These are phyloP conservation scores for Sebastiscus albofasciatus DNA, from an alignment of 2,797 vertebrate genomes.

Conservation along the genomic window DNA sequence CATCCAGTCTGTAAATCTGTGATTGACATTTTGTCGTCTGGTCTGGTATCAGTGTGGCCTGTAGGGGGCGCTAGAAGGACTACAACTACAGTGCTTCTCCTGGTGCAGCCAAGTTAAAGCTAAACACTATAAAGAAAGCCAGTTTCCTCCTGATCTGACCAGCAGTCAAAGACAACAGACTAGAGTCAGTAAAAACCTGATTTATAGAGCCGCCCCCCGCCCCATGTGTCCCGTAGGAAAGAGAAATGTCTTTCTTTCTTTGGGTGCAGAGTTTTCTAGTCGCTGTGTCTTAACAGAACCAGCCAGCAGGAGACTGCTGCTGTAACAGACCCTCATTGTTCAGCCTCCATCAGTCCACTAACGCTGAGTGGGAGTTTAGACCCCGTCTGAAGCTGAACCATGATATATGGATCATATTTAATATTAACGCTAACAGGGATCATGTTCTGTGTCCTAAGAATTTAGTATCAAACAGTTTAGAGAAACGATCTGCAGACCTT, in stretches of 20 bases:
- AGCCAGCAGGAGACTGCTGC: slow-evolving; percentile 6
- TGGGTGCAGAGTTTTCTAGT: not conserved
- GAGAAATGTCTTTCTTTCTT: not conserved
- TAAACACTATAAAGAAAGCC: not conserved
- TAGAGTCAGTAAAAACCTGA: not conserved
- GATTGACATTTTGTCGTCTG: not conserved
- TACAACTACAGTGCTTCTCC: not conserved
- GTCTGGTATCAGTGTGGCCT: too few relatives aligned
- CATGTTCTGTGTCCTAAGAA: not conserved
- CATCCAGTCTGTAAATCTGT: not conserved
- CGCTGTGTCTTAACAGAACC: not conserved
- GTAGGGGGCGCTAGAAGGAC: not conserved
- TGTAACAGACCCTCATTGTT: slow-evolving; percentile 23
- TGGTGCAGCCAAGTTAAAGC: not conserved
- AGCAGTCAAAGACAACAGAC: not conserved
- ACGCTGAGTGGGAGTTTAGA: slow-evolving; percentile 7
- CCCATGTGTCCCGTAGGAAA: not conserved
- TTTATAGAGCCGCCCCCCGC: too few relatives aligned
- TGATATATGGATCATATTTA: not conserved
- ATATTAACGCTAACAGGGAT: not conserved
- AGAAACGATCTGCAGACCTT: not conserved
- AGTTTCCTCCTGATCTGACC: not conserved
- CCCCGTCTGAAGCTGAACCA: not conserved
- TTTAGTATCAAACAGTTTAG: not conserved
- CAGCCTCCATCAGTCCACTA: not conserved